phyloP scores from a whole-genome alignment of 2,113 vertebrate genomes.

The Paratilapia polleni region DNA sequence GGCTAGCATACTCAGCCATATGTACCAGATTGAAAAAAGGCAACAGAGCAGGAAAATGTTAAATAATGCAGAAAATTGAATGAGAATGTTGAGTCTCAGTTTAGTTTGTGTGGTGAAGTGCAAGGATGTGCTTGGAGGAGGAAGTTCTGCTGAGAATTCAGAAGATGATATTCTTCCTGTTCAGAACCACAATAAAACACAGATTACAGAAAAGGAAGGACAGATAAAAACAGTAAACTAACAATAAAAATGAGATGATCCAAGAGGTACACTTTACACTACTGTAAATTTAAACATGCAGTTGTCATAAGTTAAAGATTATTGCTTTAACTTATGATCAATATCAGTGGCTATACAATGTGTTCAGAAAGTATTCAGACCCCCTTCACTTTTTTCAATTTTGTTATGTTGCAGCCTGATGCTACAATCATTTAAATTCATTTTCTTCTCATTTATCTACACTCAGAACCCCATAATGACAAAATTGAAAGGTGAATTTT shows the following conservation, averaged over 20 bases:
- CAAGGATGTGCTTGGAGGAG: constrained; percentile 1
- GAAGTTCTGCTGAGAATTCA: constrained; percentile 18
- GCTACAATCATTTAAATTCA: too few species aligned
- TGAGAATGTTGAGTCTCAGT: constrained; percentile 7
- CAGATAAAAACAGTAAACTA: neutral
- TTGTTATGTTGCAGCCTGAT: too few species aligned
- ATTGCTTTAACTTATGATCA: neutral
- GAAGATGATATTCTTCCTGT: constrained; percentile 36
- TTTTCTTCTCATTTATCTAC: too few species aligned
- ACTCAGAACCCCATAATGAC: too few species aligned
- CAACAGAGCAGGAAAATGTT: constrained; percentile 32
- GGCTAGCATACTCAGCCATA: constrained; percentile 25
- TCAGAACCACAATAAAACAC: constrained; percentile 7
- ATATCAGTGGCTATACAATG: neutral
- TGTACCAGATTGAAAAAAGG: constrained; percentile 24
- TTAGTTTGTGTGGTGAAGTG: constrained; percentile 20
- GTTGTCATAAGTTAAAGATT: neutral
- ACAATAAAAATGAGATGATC: neutral
- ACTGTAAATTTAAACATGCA: constrained; percentile 2
- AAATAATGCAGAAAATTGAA: constrained; percentile 60
- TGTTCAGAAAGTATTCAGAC: too few species aligned
- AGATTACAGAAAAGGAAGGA: constrained; percentile 2
- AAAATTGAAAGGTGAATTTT: too few species aligned
- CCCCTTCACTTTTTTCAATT: too few species aligned
- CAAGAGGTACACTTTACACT: neutral